These are phyloP conservation scores for Plutomurus gul DNA, from an alignment of 1,140 invertebrate species.

Conservation along the genomic window DNA sequence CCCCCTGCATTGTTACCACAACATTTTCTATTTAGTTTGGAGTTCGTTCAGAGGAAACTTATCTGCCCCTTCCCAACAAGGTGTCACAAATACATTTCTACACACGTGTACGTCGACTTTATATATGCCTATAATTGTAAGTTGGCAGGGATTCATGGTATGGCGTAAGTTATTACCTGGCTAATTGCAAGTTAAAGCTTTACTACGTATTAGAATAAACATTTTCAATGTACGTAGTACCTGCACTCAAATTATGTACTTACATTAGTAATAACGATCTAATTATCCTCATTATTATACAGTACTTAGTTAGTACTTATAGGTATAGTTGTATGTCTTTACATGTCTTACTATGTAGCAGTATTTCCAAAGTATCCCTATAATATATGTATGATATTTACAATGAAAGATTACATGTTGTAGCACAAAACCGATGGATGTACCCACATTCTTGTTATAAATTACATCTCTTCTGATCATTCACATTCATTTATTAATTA, in stretches of 20 bases:
- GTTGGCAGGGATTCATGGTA: constrained; percentile 18
- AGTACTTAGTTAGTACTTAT: neutral
- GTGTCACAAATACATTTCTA: too few relatives aligned
- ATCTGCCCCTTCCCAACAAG: too few relatives aligned
- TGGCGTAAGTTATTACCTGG: constrained; percentile 20
- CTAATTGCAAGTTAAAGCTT: constrained; percentile 15
- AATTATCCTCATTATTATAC: neutral
- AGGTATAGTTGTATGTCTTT: neutral
- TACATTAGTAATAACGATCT: neutral
- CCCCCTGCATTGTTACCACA: constrained; percentile 12
- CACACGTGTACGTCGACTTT: too few relatives aligned
- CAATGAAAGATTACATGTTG: neutral
- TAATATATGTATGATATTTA: neutral
- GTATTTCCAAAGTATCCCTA: too few relatives aligned
- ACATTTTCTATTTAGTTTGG: too few relatives aligned
- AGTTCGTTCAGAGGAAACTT: too few relatives aligned
- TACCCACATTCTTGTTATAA: too few relatives aligned
- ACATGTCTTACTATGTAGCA: constrained; percentile 1
- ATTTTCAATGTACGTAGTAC: neutral
- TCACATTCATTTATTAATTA: too few relatives aligned
- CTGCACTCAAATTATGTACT: neutral
- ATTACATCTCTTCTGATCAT: neutral
- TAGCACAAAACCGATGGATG: constrained; percentile 20
- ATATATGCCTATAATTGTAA: neutral
- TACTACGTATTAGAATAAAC: neutral